phyloP scores from a whole-genome alignment of 2,888 invertebrate species.

The Eledona agricola region DNA sequence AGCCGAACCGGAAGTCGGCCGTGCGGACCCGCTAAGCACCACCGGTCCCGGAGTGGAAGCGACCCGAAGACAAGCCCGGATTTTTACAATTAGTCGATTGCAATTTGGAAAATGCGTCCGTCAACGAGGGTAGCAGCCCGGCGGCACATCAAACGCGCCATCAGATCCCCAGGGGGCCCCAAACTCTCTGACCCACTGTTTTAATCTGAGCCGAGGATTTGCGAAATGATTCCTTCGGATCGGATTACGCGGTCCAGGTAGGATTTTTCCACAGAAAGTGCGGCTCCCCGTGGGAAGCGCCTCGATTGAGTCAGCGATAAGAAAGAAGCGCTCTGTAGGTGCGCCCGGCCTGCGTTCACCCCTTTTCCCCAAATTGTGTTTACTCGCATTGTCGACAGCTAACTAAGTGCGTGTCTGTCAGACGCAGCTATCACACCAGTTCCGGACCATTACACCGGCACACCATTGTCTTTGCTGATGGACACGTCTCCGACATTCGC shows the following conservation, averaged over 20 bases:
- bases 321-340: background rate
- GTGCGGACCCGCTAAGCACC: slow-evolving; percentile 43
- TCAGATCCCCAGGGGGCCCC: slow-evolving; percentile 28
- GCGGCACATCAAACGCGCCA: slow-evolving; percentile 2
- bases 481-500: slow-evolving; percentile 40
- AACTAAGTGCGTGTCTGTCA: slow-evolving; percentile 60
- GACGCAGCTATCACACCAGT: slow-evolving; percentile 48
- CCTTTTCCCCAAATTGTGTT: slow-evolving; percentile 36
- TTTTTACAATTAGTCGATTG: too few relatives aligned
- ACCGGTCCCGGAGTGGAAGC: slow-evolving; percentile 1
- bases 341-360: slow-evolving; percentile 17
- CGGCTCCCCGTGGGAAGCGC: slow-evolving; percentile 11
- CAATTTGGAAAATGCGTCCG: too few relatives aligned
- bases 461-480: slow-evolving; percentile 46
- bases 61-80: too few relatives aligned
- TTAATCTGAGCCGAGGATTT: slow-evolving; percentile 30
- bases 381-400: slow-evolving; percentile 50
- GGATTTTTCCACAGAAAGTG: slow-evolving; percentile 3
- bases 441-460: slow-evolving; percentile 51
- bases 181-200: slow-evolving; percentile 31
- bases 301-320: slow-evolving; percentile 5
- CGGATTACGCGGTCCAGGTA: slow-evolving; percentile 26
- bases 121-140: too few relatives aligned
- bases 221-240: slow-evolving; percentile 29
- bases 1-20: slow-evolving; percentile 54